Evolutionary conservation across 2,797 vertebrate species (phyloP), one percentile per base, ranked within the genome.

Genomic region (Gila robusta): DNA sequence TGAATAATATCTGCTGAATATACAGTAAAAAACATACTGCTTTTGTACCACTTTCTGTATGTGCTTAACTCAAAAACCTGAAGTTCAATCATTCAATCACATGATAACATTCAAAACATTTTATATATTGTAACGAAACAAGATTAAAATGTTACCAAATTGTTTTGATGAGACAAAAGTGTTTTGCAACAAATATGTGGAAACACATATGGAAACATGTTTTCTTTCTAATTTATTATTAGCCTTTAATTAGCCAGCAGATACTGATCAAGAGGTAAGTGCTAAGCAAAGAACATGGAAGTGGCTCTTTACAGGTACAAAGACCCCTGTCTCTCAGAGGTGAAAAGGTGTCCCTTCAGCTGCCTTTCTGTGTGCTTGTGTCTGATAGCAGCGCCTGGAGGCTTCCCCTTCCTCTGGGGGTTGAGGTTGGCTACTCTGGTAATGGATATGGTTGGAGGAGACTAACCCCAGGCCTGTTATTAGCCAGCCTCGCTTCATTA

Each of bases 391-490:
- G 86, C 91, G 94, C 96, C 92, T 49, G 71, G 56, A 78, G 82
- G 82, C 84, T 84, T 86, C 77, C 26, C 54, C 83, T 81, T 86
- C 86, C 79, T 77, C 91, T 4, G 89, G 93, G 94, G 87, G 85
- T 89, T 88, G 93, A 70, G n/a, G 49, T 89, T 88, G 4, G 93
- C 70, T 64, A 69, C 83, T 80, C 76, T 44, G 64, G 95, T 94
- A 96, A 96, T 94, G 92, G 90, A 95, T 96, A 94, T 87, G 89
- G 88, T 91, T 90, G 90, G 89, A 90, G 94, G 91, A 89, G 94
- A 93, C 94, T 95, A 93, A 95, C 95, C 94, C 85, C 89, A 90
- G 83, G 89, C 94, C 95, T 94, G 91, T 96, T 96, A 96, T 96
- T 96, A 96, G 94, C 93, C 92, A 92, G 11, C 49, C 86, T 37